Conservation (phyloP, 2,113 vertebrate species). For the Lichenostomus cassidix region DNA sequence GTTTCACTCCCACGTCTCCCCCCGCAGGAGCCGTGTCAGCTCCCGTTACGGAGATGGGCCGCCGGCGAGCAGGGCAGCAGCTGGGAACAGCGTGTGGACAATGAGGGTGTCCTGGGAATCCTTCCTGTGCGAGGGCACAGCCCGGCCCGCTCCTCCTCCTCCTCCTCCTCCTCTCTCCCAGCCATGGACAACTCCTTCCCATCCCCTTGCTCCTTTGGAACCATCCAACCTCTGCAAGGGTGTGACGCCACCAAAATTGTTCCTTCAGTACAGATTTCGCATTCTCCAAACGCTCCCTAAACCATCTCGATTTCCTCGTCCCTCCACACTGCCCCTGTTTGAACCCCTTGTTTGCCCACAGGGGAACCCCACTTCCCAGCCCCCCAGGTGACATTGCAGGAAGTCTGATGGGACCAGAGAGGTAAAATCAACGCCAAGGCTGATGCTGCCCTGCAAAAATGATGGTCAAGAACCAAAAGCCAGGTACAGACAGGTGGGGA, state of each 20-base stretch:
- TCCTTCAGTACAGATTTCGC: neutral
- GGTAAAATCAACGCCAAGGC: neutral
- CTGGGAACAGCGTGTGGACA: slow-evolving; percentile 15
- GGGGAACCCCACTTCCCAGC: neutral
- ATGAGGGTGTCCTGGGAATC: slow-evolving; percentile 34
- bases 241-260: neutral
- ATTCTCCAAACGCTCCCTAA: neutral
- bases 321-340: neutral
- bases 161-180: neutral
- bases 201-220: rapidly evolving
- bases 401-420: neutral
- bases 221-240: neutral
- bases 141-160: neutral
- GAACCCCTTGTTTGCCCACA: neutral
- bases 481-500: too few relatives aligned
- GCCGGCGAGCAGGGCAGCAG: neutral
- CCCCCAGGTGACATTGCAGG: neutral
- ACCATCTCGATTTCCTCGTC: rapidly evolving
- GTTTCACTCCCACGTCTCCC: neutral
- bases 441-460: neutral
- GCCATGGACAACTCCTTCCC: neutral
- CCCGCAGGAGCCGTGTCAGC: slow-evolving; percentile 26
- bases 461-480: neutral
- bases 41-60: slow-evolving; percentile 30
- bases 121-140: neutral